Conservation (phyloP, 1,140 invertebrate species). For the Pogonus chalceus region DNA sequence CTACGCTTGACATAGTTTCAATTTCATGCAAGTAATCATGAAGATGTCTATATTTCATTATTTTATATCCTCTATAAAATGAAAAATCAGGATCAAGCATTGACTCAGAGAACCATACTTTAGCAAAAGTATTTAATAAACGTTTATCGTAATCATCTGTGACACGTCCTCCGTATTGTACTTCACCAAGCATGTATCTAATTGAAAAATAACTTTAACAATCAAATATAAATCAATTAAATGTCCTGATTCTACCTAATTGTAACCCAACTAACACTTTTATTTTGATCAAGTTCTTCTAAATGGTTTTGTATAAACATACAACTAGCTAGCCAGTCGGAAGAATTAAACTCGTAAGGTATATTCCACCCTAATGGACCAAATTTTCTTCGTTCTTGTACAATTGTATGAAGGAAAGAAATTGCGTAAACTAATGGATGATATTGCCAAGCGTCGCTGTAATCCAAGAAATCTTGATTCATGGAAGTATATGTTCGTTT, state of each 20-base stretch:
- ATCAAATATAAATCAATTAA: too few relatives aligned
- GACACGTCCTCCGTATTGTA: constrained; percentile 78
- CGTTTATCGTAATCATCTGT: constrained; percentile 80
- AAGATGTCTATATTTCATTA: constrained; percentile 45
- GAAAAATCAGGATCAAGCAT: constrained; percentile 56
- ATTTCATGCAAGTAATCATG: constrained; percentile 49
- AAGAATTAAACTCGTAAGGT: constrained; percentile 84
- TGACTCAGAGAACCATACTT: constrained; percentile 57
- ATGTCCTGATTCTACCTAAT: constrained; percentile 55
- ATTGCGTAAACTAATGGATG: constrained; percentile 76
- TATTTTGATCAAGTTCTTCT: constrained; percentile 72
- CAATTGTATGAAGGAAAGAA: constrained; percentile 80
- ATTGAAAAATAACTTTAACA: too few relatives aligned
- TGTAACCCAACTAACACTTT: constrained; percentile 71
- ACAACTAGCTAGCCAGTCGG: constrained; percentile 81
- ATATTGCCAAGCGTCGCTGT: constrained; percentile 70
- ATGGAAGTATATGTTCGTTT: constrained; percentile 74
- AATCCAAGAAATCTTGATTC: constrained; percentile 77
- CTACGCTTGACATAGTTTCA: constrained; percentile 46
- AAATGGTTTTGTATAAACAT: constrained; percentile 89
- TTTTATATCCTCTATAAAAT: constrained; percentile 61
- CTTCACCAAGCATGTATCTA: constrained; percentile 81
- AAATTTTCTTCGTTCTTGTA: constrained; percentile 83
- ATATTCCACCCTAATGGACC: constrained; percentile 90
- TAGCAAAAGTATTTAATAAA: constrained; percentile 64